Evolutionary conservation across 2,797 vertebrate genomes (phyloP).

Genomic region (Okamejei kenojei): DNA sequence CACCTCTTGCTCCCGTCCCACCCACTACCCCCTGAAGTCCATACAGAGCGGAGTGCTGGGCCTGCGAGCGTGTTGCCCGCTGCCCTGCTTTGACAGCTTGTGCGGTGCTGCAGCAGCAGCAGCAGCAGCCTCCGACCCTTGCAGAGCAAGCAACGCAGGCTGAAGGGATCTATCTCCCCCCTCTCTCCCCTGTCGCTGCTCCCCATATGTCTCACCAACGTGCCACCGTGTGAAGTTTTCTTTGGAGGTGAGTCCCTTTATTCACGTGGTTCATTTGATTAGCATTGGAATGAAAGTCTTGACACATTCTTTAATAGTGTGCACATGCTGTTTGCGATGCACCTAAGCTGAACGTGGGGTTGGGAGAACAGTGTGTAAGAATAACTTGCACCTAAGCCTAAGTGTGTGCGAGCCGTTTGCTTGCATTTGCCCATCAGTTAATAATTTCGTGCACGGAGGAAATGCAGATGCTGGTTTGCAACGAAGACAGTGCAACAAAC

Average conservation of each 20-base stretch:
- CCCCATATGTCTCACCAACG: no score
- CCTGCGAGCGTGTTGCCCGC: neutral
- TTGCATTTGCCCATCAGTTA: neutral
- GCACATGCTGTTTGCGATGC: neutral
- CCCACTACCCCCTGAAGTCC: neutral
- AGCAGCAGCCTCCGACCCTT: neutral
- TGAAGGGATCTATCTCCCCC: neutral
- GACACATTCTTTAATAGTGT: neutral
- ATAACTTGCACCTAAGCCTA: neutral
- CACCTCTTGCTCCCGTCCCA: neutral
- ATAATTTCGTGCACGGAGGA: neutral
- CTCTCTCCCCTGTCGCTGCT: neutral
- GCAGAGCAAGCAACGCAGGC: no score
- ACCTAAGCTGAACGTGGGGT: neutral
- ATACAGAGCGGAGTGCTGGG: neutral
- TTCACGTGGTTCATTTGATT: neutral
- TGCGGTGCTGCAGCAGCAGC: no score
- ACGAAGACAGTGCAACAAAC: no score
- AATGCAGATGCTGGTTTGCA: no score
- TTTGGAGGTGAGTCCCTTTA: neutral
- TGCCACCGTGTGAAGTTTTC: neutral
- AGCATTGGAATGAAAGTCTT: neutral
- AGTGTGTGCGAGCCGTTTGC: neutral
- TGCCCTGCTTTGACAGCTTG: conserved; percentile 17
- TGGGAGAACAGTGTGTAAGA: neutral